phyloP scores from a whole-genome alignment of 2,113 vertebrate species.

The Austrofundulus limnaeus region DNA sequence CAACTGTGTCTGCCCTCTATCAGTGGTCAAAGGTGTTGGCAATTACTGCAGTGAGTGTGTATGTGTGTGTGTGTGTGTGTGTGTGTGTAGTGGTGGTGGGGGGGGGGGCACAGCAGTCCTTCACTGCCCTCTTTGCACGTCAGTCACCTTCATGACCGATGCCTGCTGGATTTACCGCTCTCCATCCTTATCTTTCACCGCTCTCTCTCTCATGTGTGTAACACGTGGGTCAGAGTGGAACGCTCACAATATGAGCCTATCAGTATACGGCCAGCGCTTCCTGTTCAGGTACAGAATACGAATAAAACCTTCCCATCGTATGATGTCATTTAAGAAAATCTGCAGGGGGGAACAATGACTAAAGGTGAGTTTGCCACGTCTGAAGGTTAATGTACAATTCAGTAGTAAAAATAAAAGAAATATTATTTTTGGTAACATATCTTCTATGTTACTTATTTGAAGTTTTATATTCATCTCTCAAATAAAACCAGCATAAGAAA shows the following conservation, averaged over 20 bases:
- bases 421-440: background rate
- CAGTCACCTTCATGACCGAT: constrained; percentile 53
- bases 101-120: constrained; percentile 53
- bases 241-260: constrained; percentile 57
- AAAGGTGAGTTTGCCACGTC: constrained; percentile 31
- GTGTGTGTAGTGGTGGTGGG: too few relatives aligned
- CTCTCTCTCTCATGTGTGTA: constrained; percentile 18
- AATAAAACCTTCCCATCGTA: constrained; percentile 23
- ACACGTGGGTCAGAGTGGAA: constrained; percentile 46
- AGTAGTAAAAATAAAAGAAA: background rate
- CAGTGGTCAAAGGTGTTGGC: constrained; percentile 36
- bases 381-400: constrained; percentile 19
- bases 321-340: constrained; percentile 21
- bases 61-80: constrained; percentile 10
- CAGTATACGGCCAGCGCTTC: constrained; percentile 43
- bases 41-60: constrained; percentile 39
- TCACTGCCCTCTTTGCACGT: constrained; percentile 20
- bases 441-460: background rate
- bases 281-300: constrained; percentile 32
- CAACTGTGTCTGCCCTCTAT: constrained; percentile 37
- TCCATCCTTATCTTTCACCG: background rate
- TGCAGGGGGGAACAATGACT: constrained; percentile 32
- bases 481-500: background rate
- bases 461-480: background rate
- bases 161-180: constrained; percentile 15